Evolutionary conservation across 2,888 invertebrate species (phyloP).

Genomic region (Catocala sponsa): DNA sequence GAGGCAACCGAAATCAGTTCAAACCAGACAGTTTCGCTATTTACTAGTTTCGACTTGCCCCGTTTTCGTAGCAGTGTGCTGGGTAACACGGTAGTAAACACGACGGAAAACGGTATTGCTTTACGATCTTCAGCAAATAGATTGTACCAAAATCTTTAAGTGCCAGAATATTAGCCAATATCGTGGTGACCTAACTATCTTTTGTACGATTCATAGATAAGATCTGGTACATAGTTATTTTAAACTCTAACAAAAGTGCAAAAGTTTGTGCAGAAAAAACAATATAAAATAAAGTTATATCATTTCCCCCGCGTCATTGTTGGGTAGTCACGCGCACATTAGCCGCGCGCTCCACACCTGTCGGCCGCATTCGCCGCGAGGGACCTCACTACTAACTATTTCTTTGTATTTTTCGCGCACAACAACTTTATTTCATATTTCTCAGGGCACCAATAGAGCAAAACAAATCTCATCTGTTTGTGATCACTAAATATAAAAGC

Average conservation of each 20-base stretch:
- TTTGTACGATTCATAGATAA: conserved; percentile 1
- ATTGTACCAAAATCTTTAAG: not conserved
- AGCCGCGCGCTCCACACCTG: conserved; percentile 70
- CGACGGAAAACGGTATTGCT: conserved; percentile 2
- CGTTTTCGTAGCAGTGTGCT: conserved; percentile 3
- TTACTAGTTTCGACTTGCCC: conserved; percentile 4
- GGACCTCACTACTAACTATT: conserved; percentile 72
- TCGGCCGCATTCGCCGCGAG: conserved; percentile 70
- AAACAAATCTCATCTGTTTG: conserved; percentile 46
- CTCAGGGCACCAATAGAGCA: conserved; percentile 60
- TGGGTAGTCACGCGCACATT: conserved; percentile 73
- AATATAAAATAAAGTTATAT: conserved; percentile 64
- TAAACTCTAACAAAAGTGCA: conserved; percentile 24
- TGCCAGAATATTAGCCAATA: not conserved
- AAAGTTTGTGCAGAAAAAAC: conserved; percentile 39
- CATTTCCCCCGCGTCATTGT: conserved; percentile 69
- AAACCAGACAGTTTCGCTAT: conserved; percentile 13
- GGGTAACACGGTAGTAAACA: conserved; percentile 3
- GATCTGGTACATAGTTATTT: conserved; percentile 4
- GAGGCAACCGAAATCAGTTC: conserved; percentile 17
- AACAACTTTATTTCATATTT: conserved; percentile 70
- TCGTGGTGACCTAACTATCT: not conserved
- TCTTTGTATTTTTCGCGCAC: conserved; percentile 68
- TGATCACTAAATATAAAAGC: conserved; percentile 21
- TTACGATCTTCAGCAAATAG: not conserved